Evolutionary conservation across 64 coral and sea anemone genomes (phyloP).

Genomic region (Actinia tenebrosa): DNA sequence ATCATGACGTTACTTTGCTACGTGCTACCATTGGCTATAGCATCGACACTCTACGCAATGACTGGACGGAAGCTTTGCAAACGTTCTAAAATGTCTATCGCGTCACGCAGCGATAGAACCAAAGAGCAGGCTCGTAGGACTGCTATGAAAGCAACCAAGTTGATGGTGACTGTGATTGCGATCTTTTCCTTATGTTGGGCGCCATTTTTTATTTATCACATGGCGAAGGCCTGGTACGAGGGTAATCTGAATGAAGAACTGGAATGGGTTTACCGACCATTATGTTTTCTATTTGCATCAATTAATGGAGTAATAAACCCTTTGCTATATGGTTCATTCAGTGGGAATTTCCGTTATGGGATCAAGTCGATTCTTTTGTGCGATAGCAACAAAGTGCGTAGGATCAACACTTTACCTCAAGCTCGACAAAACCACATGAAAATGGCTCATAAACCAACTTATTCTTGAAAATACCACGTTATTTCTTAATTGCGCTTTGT

Average conservation of each 20-base stretch:
- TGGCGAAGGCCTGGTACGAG: constrained; percentile 4
- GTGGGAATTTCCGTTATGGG: constrained; percentile 24
- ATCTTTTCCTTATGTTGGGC: constrained; percentile 50
- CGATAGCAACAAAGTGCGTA: neutral
- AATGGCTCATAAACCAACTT: neutral
- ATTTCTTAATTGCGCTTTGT: neutral
- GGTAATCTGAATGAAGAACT: neutral
- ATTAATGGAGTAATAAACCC: constrained; percentile 43
- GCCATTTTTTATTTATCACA: constrained; percentile 49
- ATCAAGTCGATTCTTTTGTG: constrained; percentile 9
- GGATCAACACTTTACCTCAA: neutral
- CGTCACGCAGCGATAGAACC: neutral
- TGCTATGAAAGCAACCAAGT: constrained; percentile 15
- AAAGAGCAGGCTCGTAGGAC: constrained; percentile 6
- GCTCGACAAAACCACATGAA: neutral
- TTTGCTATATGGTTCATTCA: constrained; percentile 30
- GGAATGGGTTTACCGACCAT: constrained; percentile 27
- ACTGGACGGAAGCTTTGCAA: constrained; percentile 18
- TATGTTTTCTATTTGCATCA: constrained; percentile 38
- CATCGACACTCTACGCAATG: constrained; percentile 27
- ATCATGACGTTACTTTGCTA: constrained; percentile 23
- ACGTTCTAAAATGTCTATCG: constrained; percentile 8
- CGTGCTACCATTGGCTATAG: constrained; percentile 20
- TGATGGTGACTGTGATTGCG: constrained; percentile 40
- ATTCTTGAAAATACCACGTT: neutral